Percentiles rank a stretch among this genome's conserved stretches.
Conservation (phyloP, 2,113 vertebrate genomes). For the Oreocharis arfaki region DNA sequence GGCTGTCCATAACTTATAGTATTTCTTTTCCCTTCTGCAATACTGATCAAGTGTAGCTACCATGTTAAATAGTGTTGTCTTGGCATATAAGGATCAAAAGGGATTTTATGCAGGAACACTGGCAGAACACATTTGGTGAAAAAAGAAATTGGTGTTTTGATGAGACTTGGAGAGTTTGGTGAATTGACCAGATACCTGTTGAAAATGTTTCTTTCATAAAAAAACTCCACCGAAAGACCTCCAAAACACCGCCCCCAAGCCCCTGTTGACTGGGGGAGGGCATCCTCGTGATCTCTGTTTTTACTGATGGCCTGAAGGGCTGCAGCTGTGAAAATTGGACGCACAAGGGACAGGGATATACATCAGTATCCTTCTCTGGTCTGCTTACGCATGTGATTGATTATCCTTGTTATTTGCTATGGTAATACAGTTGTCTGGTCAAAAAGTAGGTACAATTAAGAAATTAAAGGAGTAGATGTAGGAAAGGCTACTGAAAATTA, state of each 20-base stretch:
- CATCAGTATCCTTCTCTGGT: background rate
- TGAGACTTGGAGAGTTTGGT: background rate
- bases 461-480: background rate
- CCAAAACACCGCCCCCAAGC: accelerated
- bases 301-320: background rate
- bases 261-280: background rate
- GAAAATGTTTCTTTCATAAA: background rate
- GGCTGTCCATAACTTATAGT: background rate
- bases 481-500: background rate
- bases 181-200: background rate
- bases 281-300: background rate
- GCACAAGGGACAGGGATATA: background rate
- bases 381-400: background rate
- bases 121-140: background rate
- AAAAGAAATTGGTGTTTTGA: background rate
- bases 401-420: background rate
- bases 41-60: background rate
- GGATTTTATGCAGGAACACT: background rate
- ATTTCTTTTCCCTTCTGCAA: background rate
- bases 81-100: background rate
- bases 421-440: background rate
- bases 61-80: background rate
- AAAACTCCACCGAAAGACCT: background rate
- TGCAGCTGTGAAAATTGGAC: background rate
- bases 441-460: background rate